Conservation (phyloP, 2,888 invertebrate genomes). For the Agrochola lota region DNA sequence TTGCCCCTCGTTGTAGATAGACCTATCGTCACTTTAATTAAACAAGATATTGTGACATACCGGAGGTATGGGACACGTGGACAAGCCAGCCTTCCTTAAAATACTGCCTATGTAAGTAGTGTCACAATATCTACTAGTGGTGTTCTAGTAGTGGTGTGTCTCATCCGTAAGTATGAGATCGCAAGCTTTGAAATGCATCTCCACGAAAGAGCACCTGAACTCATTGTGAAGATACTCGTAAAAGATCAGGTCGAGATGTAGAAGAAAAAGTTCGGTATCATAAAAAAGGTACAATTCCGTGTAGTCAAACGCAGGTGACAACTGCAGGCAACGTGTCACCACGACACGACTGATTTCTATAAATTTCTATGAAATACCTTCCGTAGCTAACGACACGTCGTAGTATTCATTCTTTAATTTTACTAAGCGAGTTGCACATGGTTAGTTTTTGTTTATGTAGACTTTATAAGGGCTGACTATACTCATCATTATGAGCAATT, state of each 20-base stretch:
- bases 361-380: too few species aligned
- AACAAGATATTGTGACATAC: slow-evolving; percentile 24
- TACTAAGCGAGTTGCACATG: not conserved
- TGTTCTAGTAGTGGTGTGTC: too few species aligned
- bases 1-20: too few species aligned
- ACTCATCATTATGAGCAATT: not conserved
- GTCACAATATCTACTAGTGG: too few species aligned
- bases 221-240: slow-evolving; percentile 71
- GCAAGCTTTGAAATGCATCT: slow-evolving; percentile 69
- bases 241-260: slow-evolving; percentile 62
- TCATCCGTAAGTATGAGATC: slow-evolving; percentile 67
- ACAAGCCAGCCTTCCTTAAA: slow-evolving; percentile 40
- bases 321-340: too few species aligned
- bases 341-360: too few species aligned
- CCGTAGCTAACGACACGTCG: too few species aligned
- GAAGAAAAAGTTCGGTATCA: not conserved
- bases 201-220: slow-evolving; percentile 69
- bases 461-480: not conserved
- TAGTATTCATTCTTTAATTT: too few species aligned
- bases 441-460: not conserved
- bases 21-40: not conserved
- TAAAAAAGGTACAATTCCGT: not conserved
- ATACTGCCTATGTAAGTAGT: slow-evolving; percentile 54
- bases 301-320: too few species aligned
- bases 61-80: slow-evolving; percentile 39